Percentiles rank a stretch among this genome's conserved stretches.
These are phyloP conservation scores for Drosophila ananassae DNA, from an alignment of 1,140 invertebrate species.

Conservation along the genomic window DNA sequence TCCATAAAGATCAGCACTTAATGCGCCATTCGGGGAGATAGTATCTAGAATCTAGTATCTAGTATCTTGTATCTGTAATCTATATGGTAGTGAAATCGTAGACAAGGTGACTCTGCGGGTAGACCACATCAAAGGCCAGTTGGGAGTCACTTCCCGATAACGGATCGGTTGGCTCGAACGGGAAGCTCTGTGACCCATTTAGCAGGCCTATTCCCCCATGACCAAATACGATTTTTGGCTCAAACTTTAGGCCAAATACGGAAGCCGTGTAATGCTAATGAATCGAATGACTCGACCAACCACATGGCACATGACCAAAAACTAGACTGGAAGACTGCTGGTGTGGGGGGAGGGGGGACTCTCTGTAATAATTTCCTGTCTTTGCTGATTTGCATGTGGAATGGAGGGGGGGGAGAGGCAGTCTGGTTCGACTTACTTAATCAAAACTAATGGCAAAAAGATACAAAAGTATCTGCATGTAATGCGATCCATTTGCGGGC, in stretches of 20 bases:
- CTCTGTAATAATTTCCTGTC: slow-evolving; percentile 74
- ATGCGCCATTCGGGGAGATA: slow-evolving; percentile 22
- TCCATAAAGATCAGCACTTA: slow-evolving; percentile 3
- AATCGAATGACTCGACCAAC: slow-evolving; percentile 51
- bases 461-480: slow-evolving; percentile 35
- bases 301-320: slow-evolving; percentile 53
- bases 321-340: slow-evolving; percentile 16
- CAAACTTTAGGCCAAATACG: slow-evolving; percentile 62
- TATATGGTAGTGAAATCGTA: slow-evolving; percentile 35
- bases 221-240: slow-evolving; percentile 4
- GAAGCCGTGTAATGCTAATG: slow-evolving; percentile 80
- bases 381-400: slow-evolving; percentile 69
- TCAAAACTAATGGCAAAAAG: slow-evolving; percentile 40
- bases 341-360: no score
- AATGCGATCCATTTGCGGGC: slow-evolving; percentile 47
- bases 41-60: neutral
- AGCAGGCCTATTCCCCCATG: neutral
- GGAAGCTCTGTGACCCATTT: slow-evolving; percentile 60
- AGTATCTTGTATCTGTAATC: slow-evolving; percentile 15
- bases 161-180: slow-evolving; percentile 1
- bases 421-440: slow-evolving; percentile 44
- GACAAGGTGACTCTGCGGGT: slow-evolving; percentile 38
- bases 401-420: neutral
- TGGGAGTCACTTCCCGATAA: slow-evolving; percentile 22
- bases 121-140: slow-evolving; percentile 34